phyloP scores from a whole-genome alignment of 2,797 vertebrate genomes.

The Rousettus madagascariensis region DNA sequence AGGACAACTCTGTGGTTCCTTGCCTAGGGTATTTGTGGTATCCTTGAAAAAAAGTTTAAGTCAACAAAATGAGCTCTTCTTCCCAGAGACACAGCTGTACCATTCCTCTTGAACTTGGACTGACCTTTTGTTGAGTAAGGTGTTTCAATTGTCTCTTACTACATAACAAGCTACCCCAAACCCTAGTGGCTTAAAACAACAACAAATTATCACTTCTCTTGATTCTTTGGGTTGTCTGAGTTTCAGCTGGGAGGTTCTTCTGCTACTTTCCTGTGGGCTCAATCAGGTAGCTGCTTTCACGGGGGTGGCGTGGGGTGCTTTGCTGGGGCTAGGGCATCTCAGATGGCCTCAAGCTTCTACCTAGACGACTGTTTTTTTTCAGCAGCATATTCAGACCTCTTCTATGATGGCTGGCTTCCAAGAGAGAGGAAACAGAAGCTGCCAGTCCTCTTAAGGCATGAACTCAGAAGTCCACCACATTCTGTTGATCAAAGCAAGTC shows the following conservation, averaged over 20 bases:
- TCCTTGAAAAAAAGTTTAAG: background rate
- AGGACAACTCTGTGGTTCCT: slow-evolving; percentile 1
- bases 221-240: background rate
- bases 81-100: background rate
- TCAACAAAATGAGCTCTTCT: slow-evolving; percentile 2
- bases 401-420: background rate
- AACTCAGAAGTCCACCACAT: background rate
- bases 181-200: background rate
- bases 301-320: no score
- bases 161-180: background rate
- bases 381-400: background rate
- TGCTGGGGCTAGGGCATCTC: background rate
- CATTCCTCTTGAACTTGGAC: slow-evolving; percentile 30
- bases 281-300: background rate
- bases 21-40: slow-evolving; percentile 40
- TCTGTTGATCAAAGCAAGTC: slow-evolving; percentile 16
- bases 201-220: background rate
- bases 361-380: background rate
- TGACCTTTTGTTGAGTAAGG: background rate
- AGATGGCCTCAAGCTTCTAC: background rate
- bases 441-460: background rate
- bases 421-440: slow-evolving; percentile 3
- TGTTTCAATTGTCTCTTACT: background rate
- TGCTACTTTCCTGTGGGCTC: background rate
- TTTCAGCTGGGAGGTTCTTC: background rate